Percentiles rank a stretch among this genome's conserved stretches.
Conservation (phyloP, 2,113 vertebrate genomes). For the Phocoena phocoena region DNA sequence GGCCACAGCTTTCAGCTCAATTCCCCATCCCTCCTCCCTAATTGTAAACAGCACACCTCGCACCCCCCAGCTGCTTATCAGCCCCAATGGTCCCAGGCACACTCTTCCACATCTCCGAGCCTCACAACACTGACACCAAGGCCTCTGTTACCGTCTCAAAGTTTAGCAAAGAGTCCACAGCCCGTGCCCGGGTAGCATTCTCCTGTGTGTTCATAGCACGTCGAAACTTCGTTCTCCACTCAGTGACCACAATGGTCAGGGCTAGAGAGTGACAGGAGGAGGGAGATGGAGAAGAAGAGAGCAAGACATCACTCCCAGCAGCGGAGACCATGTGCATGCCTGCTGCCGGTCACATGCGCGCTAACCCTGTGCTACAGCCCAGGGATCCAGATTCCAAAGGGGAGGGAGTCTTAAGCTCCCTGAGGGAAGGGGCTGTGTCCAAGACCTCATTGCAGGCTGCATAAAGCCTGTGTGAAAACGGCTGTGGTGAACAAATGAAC, state of each 20-base stretch:
- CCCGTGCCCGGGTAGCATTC: conserved; percentile 92
- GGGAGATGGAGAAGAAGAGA: not conserved
- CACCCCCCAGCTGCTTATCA: not conserved
- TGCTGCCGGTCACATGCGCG: not conserved
- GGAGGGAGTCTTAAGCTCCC: not conserved
- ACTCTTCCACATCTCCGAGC: not conserved
- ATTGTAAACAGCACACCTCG: not conserved
- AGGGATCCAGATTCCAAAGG: not conserved
- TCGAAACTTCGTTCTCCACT: conserved; percentile 97
- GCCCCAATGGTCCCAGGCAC: not conserved
- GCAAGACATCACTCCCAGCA: not conserved
- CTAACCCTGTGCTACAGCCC: not conserved
- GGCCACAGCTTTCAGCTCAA: not conserved
- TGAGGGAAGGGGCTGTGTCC: not conserved
- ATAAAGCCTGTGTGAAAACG: not conserved
- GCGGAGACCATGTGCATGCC: not conserved
- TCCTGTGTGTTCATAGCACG: conserved; percentile 94
- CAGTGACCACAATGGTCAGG: conserved; percentile 94
- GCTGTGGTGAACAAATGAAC: not conserved
- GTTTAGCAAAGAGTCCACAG: conserved; percentile 96
- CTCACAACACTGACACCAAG: not conserved
- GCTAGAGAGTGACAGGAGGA: conserved; percentile 83
- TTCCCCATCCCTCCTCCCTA: not conserved
- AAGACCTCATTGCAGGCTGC: not conserved
- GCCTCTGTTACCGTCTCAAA: conserved; percentile 92